Base-by-base conservation (phyloP, 2,797 vertebrate species). In the Sebastes vulpes region DNA sequence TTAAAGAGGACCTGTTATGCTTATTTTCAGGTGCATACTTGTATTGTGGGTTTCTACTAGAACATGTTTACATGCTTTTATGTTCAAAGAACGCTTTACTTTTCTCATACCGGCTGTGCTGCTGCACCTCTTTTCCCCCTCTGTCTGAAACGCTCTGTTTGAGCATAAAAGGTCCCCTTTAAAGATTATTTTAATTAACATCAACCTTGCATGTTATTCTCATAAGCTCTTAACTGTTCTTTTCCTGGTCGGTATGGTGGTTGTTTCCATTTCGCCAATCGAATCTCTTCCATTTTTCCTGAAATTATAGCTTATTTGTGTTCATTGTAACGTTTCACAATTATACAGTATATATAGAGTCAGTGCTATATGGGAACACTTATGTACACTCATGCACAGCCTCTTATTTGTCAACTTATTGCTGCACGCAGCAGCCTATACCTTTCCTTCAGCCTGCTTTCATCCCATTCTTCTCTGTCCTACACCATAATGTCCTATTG, bases 401-500 rank as follows among this genome's bases (percentile, higher is more conserved):
- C 25, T 57, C 35, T 38, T 72, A 25, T 87, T 80, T 85, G 76
- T 58, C 25, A 3, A 60, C 38, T 14, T 52, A 54, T 50, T 80
- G 61, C 52, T 75, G 35, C 71, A 70, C 28, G 8, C 42, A 75
- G 29, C 50, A 75, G 29, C 50, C 65, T 32, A n/a, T 64, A 69
- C 63, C 21, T 63, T 77, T 69, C 31, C 59, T 28, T 59, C 58
- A 72, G 18, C 52, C 38, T 72, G 65, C 72, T 86, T 83, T 83
- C 75, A 83, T 88, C 67, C 59, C 38, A 58, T 80, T 88, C 65
- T 32, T 74, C 72, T 87, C 79, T 53, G 21, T 83, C 79, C 77
- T 81, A 70, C 82, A 80, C 85, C 81, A 81, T 87, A 77, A 87
- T 91, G 87, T 87, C 80, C 79, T 65, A 81, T 91, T 65, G 48